Evolutionary conservation across 2,888 invertebrate genomes (phyloP).

Genomic region (Calameuta pallipes): DNA sequence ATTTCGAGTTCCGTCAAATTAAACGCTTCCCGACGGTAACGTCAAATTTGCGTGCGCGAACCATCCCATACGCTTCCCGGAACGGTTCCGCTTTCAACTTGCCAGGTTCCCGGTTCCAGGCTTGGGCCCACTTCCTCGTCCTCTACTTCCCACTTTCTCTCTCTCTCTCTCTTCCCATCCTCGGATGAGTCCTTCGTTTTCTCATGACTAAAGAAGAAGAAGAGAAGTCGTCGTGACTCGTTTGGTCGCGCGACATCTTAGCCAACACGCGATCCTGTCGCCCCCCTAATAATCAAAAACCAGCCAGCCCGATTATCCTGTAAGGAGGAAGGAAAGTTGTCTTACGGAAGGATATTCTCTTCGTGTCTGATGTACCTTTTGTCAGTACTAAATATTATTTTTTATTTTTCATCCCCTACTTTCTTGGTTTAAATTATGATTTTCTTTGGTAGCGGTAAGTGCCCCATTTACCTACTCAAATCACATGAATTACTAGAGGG

Average conservation of each 20-base stretch:
- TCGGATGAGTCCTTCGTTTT: conserved; percentile 32
- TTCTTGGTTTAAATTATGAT: background rate
- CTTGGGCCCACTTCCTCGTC: conserved; percentile 13
- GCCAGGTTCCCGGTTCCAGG: background rate
- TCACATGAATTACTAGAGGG: too few relatives aligned
- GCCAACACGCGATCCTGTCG: conserved; percentile 41
- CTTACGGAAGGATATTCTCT: background rate
- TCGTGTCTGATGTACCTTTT: conserved; percentile 1
- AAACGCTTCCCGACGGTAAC: conserved; percentile 60
- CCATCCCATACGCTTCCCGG: conserved; percentile 16
- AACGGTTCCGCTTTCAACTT: background rate
- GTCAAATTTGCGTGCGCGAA: conserved; percentile 59
- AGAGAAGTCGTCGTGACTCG: conserved; percentile 34
- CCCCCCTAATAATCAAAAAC: conserved; percentile 30
- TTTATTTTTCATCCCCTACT: conserved; percentile 1
- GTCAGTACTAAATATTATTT: background rate
- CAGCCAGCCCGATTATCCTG: conserved; percentile 6
- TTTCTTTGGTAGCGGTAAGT: too few relatives aligned
- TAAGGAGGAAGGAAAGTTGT: background rate
- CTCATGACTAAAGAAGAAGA: conserved; percentile 27
- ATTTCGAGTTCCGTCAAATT: conserved; percentile 56
- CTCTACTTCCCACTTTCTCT: conserved; percentile 6
- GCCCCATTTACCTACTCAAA: too few relatives aligned
- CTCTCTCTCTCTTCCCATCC: conserved; percentile 2
- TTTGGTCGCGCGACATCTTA: conserved; percentile 26